phyloP scores from a whole-genome alignment of 2,888 invertebrate genomes.

The Drosophila anceps region DNA sequence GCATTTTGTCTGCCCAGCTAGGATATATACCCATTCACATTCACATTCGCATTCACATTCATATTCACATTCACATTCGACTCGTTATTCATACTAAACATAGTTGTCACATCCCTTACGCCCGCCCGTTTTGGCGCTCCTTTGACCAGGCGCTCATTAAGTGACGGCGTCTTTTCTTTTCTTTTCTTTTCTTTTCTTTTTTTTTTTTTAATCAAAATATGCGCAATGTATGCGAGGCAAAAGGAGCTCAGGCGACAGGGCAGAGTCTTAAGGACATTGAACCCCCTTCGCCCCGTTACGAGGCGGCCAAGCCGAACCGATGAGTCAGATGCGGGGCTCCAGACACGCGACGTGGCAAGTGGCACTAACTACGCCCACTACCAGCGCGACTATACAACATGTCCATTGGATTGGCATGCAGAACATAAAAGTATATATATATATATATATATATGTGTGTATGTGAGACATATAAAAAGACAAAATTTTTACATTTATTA shows the following conservation, averaged over 20 bases:
- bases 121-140: background rate
- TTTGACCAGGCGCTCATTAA: slow-evolving; percentile 41
- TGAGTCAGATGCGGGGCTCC: slow-evolving; percentile 51
- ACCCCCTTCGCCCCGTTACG: slow-evolving; percentile 37
- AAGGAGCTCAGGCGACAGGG: slow-evolving; percentile 35
- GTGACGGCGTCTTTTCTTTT: slow-evolving; percentile 38
- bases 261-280: slow-evolving; percentile 70
- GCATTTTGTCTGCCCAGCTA: slow-evolving; percentile 58
- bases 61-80: slow-evolving; percentile 10
- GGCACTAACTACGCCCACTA: slow-evolving; percentile 40
- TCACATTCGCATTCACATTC: slow-evolving; percentile 20
- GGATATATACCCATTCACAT: slow-evolving; percentile 44
- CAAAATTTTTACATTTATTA: slow-evolving; percentile 72
- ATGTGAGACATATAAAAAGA: slow-evolving; percentile 23
- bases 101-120: background rate
- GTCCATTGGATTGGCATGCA: slow-evolving; percentile 57
- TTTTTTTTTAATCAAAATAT: slow-evolving; percentile 77
- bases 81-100: slow-evolving; percentile 17
- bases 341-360: slow-evolving; percentile 66
- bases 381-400: slow-evolving; percentile 30
- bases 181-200: too few relatives aligned
- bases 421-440: slow-evolving; percentile 14
- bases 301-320: slow-evolving; percentile 25
- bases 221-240: slow-evolving; percentile 73
- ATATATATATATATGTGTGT: too few relatives aligned